Base-by-base conservation (phyloP, 1,140 invertebrate species). In the Archivesica marissinica region DNA sequence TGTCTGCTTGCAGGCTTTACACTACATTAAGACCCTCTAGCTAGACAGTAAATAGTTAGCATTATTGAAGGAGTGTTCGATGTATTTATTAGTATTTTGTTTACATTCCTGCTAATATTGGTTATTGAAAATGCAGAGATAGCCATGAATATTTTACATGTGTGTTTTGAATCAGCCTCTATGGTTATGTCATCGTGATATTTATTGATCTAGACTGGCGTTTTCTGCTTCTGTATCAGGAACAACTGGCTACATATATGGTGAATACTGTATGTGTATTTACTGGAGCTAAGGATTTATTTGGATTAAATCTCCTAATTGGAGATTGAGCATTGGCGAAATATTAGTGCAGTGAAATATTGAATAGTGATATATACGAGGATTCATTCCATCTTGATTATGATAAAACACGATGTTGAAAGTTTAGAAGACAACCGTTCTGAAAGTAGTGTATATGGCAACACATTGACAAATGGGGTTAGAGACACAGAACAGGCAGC, bases 391-490 rank as follows among this genome's bases (percentile, higher is more conserved):
- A 47, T 47, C 44, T 17, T 47, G 17, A n/a, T 52, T 52, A 52
- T 52, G 50, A 52, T 52, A 23, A 52, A n/a, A n/a, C 3, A 52
- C 17, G 3, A 3, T 52, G 50, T 52, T 52, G 17, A 6, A 52
- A 52, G 20, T n/a, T 11, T 52, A 7, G 54, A 59, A 25, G 30
- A 2, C 33, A 64, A 33, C 17, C 17, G 59, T 35, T 64, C 30
- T 20, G 59, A 64, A 64, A 35, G 33, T 17, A 0, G 28, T 35
- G 7, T 9, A 64, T 35, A 1, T 35, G 59, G 13, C 30, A 15
- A 33, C 7, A 28, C 25, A n/a, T n/a, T 64, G 59, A 44, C 70
- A 83, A 83, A 83, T 83, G 80, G 80, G 80, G 68, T 68, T 83
- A 44, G 80, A 83, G 64, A 75, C 30, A 35, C 15, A 59, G 44